Evolutionary conservation across 2,888 invertebrate genomes (phyloP).

Genomic region (Poecilobothrus nobilitatus): DNA sequence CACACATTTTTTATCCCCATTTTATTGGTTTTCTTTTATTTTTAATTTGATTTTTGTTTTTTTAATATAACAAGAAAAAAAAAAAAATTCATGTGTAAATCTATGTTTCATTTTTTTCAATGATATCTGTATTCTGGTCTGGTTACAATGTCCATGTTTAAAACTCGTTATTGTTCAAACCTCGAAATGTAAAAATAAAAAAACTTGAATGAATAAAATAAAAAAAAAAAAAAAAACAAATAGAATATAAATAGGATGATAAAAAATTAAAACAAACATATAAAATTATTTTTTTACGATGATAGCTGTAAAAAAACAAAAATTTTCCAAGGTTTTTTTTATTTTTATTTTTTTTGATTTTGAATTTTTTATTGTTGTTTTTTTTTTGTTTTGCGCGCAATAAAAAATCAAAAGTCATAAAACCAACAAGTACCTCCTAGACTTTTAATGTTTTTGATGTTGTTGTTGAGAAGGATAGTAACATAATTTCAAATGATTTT

Average conservation of each 20-base stretch:
- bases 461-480: neutral
- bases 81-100: constrained; percentile 3
- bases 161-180: neutral
- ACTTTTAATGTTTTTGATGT: neutral
- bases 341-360: neutral
- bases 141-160: neutral
- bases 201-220: too few relatives aligned
- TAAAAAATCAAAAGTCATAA: constrained; percentile 5
- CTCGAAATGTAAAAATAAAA: too few relatives aligned
- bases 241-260: neutral
- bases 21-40: too few relatives aligned
- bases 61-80: neutral
- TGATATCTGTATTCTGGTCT: constrained; percentile 4
- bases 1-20: too few relatives aligned
- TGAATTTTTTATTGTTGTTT: neutral
- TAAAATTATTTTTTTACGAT: constrained; percentile 3
- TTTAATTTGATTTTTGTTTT: neutral
- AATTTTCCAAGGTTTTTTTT: neutral
- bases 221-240: too few relatives aligned
- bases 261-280: constrained; percentile 5
- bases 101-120: neutral
- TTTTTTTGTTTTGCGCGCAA: neutral
- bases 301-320: neutral
- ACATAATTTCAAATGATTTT: neutral
- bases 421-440: constrained; percentile 3